These are phyloP conservation scores for Agapostemon virescens DNA, from an alignment of 2,888 invertebrate species.

Conservation along the genomic window DNA sequence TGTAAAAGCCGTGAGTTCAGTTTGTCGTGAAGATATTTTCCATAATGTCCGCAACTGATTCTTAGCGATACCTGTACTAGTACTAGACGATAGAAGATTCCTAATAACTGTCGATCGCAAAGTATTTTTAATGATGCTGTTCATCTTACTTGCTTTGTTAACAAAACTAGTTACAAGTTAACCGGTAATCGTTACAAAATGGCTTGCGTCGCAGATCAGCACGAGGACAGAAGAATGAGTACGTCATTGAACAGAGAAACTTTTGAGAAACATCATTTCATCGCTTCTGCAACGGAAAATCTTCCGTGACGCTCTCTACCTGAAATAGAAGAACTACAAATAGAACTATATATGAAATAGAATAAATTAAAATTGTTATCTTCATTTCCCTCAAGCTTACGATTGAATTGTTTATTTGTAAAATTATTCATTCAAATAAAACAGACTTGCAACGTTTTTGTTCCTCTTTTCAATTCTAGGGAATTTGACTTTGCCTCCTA, in stretches of 20 bases:
- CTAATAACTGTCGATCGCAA: slow-evolving; percentile 81
- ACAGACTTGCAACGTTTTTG: no score
- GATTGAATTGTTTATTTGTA: not conserved
- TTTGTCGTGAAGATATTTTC: slow-evolving; percentile 85
- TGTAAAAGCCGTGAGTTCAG: slow-evolving; percentile 67
- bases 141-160: slow-evolving; percentile 82
- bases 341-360: not conserved
- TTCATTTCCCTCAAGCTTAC: not conserved
- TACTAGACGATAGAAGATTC: slow-evolving; percentile 78
- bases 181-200: slow-evolving; percentile 29
- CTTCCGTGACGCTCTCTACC: not conserved
- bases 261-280: not conserved
- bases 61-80: slow-evolving; percentile 81
- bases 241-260: slow-evolving; percentile 13
- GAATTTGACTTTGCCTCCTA: not conserved
- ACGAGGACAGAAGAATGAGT: slow-evolving; percentile 30
- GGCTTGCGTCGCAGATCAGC: not conserved
- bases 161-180: not conserved
- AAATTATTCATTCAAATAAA: not conserved
- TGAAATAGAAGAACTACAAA: not conserved
- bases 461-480: not conserved
- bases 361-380: no score
- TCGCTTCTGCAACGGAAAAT: not conserved
- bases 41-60: slow-evolving; percentile 87
- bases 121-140: slow-evolving; percentile 85